Evolutionary conservation across 2,113 vertebrate species (phyloP).

Genomic region (Neolamprologus cancellatus): DNA sequence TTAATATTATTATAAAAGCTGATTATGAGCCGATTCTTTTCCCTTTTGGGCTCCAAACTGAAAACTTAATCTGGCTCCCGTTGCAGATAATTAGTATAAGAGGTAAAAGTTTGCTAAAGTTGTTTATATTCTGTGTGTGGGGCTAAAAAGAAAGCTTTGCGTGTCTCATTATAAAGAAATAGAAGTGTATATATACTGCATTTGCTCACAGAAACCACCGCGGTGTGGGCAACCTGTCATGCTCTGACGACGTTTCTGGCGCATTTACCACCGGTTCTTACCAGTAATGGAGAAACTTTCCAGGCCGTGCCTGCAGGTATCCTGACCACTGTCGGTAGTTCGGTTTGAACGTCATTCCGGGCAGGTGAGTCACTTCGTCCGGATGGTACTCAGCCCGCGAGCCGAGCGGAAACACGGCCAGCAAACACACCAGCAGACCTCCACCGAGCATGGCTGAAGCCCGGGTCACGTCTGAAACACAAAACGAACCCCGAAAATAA

Average conservation of each 20-base stretch:
- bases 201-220: neutral
- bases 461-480: neutral
- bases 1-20: neutral
- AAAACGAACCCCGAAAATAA: neutral
- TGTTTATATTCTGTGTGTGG: neutral
- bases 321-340: slow-evolving; percentile 73
- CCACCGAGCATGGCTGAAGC: neutral
- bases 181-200: neutral
- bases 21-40: neutral
- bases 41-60: neutral
- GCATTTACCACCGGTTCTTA: slow-evolving; percentile 20
- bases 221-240: neutral
- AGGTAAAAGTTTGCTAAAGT: neutral
- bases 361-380: slow-evolving; percentile 63
- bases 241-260: neutral
- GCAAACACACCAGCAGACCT: neutral
- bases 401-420: slow-evolving; percentile 1
- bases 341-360: slow-evolving; percentile 65
- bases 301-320: slow-evolving; percentile 62
- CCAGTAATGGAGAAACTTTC: slow-evolving; percentile 74
- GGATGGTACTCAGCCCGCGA: slow-evolving; percentile 51
- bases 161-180: neutral
- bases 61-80: neutral
- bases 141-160: neutral
- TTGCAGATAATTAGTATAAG: neutral